Conservation (phyloP, 2,888 invertebrate genomes). For the Agrenia bidenticulata region DNA sequence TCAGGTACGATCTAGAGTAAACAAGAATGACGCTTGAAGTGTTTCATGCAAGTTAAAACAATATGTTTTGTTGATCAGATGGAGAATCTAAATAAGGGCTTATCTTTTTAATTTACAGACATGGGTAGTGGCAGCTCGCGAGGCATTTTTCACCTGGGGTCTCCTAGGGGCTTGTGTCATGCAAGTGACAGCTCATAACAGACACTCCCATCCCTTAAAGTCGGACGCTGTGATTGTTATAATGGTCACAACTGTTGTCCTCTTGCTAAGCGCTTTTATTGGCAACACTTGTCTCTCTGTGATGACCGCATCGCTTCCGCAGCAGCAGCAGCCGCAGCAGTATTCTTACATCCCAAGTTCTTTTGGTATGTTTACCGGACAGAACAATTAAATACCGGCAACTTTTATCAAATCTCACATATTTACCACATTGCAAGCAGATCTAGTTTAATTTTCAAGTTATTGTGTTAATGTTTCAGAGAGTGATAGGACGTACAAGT, state of each 20-base stretch:
- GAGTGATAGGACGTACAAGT: constrained; percentile 68
- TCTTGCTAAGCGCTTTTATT: constrained; percentile 74
- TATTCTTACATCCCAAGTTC: constrained; percentile 78
- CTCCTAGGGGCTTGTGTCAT: constrained; percentile 76
- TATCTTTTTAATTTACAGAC: constrained; percentile 66
- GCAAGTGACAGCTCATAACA: constrained; percentile 76
- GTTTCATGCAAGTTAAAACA: neutral
- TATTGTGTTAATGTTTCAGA: constrained; percentile 58
- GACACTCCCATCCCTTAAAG: constrained; percentile 64
- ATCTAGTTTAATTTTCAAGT: constrained; percentile 57
- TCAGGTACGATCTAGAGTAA: constrained; percentile 61
- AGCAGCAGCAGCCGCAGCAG: constrained; percentile 59
- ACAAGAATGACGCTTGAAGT: neutral
- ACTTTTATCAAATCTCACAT: neutral
- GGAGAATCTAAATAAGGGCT: too few relatives aligned
- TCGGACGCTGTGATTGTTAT: constrained; percentile 69
- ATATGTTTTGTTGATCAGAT: too few relatives aligned
- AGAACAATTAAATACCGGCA: constrained; percentile 15
- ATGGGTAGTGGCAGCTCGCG: constrained; percentile 86
- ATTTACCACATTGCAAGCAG: neutral
- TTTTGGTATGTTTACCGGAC: constrained; percentile 67
- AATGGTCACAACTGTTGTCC: constrained; percentile 71
- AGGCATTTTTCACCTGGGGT: constrained; percentile 86
- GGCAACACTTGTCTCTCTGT: constrained; percentile 82
- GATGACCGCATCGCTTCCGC: constrained; percentile 62